Conservation (phyloP, 2,888 invertebrate species). For the Aporophyla nigra region DNA sequence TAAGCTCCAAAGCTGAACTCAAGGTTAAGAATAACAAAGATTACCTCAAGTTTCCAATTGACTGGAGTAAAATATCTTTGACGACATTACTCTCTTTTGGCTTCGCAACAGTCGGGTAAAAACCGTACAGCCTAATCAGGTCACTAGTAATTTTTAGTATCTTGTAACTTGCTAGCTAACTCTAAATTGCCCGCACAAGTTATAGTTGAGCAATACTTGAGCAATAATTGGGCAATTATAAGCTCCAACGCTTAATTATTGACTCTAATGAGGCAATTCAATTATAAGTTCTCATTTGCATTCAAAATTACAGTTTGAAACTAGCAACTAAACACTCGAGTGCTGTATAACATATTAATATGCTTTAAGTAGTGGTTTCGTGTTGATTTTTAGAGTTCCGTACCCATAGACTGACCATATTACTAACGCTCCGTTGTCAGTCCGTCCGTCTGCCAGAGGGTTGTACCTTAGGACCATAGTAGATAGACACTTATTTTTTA, state of each 20-base stretch:
- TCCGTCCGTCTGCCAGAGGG: no score
- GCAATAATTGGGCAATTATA: constrained; percentile 34
- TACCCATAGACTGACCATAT: not conserved
- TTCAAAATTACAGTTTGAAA: constrained; percentile 18
- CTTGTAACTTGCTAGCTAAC: no score
- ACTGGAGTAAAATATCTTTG: constrained; percentile 2
- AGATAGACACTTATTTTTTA: no score
- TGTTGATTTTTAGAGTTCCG: not conserved
- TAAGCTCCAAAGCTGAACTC: constrained; percentile 18
- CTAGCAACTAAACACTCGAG: not conserved
- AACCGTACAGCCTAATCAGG: not conserved
- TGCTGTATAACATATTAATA: constrained; percentile 4
- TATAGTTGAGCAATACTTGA: constrained; percentile 9
- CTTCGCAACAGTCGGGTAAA: not conserved
- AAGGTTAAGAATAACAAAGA: constrained; percentile 26
- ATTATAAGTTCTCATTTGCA: constrained; percentile 29
- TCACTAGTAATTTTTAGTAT: not conserved
- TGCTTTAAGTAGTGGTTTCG: not conserved
- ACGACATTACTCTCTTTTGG: not conserved
- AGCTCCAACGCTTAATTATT: constrained; percentile 22
- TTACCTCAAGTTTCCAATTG: constrained; percentile 21
- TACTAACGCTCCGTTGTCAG: no score
- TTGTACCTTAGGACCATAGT: no score
- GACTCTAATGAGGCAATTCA: constrained; percentile 22
- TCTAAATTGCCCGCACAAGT: constrained; percentile 4